Percentiles rank a stretch among this genome's conserved stretches.
Evolutionary conservation across 2,113 vertebrate species (phyloP).

Genomic region (Paratilapia polleni): DNA sequence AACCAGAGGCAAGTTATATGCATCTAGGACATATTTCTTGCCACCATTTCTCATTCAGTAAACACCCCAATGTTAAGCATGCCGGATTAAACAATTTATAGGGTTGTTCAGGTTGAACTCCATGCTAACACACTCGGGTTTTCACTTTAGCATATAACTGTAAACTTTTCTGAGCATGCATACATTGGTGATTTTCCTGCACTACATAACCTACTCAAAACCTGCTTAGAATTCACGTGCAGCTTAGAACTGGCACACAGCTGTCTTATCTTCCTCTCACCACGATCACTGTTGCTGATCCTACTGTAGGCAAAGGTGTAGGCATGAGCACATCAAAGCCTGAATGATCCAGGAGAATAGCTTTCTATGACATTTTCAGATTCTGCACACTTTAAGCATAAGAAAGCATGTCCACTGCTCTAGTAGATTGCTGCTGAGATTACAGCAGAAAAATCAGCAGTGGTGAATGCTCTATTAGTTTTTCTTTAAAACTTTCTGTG

Average conservation of each 20-base stretch:
- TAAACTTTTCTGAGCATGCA: neutral
- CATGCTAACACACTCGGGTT: neutral
- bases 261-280: neutral
- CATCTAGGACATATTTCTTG: neutral
- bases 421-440: neutral
- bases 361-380: neutral
- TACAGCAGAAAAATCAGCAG: neutral
- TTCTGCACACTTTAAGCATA: neutral
- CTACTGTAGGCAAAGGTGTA: neutral
- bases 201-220: neutral
- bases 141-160: neutral
- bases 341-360: neutral
- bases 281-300: neutral
- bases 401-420: neutral
- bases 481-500: neutral
- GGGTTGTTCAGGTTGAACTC: neutral
- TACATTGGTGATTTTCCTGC: neutral
- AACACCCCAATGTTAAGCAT: neutral
- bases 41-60: neutral
- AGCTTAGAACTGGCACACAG: neutral
- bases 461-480: neutral
- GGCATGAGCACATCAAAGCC: slow-evolving; percentile 9
- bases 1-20: neutral
- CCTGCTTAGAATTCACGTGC: neutral
- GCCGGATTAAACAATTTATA: neutral